These are phyloP conservation scores for Ateles fusciceps DNA, from an alignment of 2,797 vertebrate genomes.

Conservation along the genomic window DNA sequence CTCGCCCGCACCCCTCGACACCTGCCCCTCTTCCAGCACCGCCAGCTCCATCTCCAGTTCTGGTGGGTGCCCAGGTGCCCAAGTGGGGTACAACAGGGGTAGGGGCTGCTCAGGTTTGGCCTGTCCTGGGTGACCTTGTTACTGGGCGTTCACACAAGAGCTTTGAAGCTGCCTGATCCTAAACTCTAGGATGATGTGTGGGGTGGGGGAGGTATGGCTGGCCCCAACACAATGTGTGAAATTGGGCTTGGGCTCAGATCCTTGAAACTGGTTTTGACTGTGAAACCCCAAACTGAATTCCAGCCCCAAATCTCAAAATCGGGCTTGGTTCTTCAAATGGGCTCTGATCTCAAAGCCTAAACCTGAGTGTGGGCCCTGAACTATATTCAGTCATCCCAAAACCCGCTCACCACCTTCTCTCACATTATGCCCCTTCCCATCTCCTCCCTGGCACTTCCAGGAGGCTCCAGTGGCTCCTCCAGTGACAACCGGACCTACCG, in stretches of 20 bases:
- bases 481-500: slow-evolving; percentile 96
- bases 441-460: slow-evolving; percentile 76
- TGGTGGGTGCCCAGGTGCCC: slow-evolving; percentile 82
- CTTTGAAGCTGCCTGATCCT: neutral
- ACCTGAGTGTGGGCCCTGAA: neutral
- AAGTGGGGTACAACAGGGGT: neutral
- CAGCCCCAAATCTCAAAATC: neutral
- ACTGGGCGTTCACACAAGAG: neutral
- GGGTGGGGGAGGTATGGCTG: neutral
- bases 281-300: neutral
- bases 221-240: neutral
- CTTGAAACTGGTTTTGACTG: neutral
- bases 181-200: neutral
- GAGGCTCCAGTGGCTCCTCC: slow-evolving; percentile 97
- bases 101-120: neutral
- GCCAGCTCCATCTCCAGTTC: slow-evolving; percentile 97
- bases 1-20: slow-evolving; percentile 95
- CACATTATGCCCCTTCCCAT: neutral
- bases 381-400: neutral
- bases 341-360: neutral
- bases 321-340: neutral
- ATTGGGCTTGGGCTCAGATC: neutral
- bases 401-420: neutral
- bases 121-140: neutral
- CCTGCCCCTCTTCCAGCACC: slow-evolving; percentile 96